Base-by-base conservation (phyloP, 2,113 vertebrate species). In the Protobothrops flavoviridis region DNA sequence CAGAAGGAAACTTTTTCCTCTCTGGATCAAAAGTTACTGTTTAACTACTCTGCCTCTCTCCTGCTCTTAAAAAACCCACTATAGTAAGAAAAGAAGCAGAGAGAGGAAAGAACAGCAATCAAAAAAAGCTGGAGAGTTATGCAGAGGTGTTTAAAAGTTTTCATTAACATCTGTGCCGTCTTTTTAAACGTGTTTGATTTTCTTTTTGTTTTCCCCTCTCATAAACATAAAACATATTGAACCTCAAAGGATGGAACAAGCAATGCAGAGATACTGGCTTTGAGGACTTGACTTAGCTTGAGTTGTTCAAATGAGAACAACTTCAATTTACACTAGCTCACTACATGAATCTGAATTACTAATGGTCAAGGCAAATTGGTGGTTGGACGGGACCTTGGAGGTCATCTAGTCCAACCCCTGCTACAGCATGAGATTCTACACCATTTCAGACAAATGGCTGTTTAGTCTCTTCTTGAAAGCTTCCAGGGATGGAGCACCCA, bases 141-240 rank as follows among this genome's bases (percentile, higher is more conserved):
- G 26, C 26, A 4, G 59, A 64, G 26, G 26, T 29, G 10, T 29
- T 64, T 29, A 12, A 61, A 61, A 29, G 26, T 29, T 64, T 29
- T 10, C 29, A 29, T 64, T 29, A 12, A 12, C 26, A 61, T 61
- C 59, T n/a, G 43, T 20, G 9, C 29, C 9, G 4, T 85, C 4
- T 33, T 23, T 87, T 6, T 13, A n/a, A 59, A 59, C 29, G 8
- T 26, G 5, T 4, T 87, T 39, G 43, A 39, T 23, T 48, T 61
- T n/a, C 21, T 33, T 87, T 21, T 52, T 64, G 0, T 39, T 53
- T 5, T 88, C 64, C 33, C 45, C 17, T 3, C 29, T 24, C 24
- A 8, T n/a, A 94, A 94, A 5, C 52, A 91, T 91, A 39, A 93
- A 92, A 8, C 59, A 39, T 69, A 45, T 74, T 81, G 9, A 81